A percentile compares a stretch with the other conserved stretches of the same genome.
These are phyloP conservation scores for Chironomus riparius DNA, from an alignment of 2,888 invertebrate genomes.

Conservation along the genomic window DNA sequence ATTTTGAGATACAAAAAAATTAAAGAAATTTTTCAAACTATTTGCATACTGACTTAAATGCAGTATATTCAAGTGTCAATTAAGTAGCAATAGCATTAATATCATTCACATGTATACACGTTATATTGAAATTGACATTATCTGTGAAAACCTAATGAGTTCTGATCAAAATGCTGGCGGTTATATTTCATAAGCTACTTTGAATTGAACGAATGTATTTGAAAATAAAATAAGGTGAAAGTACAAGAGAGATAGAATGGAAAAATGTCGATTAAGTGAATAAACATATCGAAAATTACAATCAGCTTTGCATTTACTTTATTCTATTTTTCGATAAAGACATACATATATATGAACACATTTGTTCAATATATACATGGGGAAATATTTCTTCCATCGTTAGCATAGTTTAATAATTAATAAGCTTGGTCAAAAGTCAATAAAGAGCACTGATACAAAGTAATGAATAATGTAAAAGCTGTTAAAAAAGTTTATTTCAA, in stretches of 20 bases:
- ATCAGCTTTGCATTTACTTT: not conserved
- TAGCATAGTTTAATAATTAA: constrained; percentile 15
- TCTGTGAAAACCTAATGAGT: not conserved
- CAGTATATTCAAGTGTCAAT: not conserved
- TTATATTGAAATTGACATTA: not conserved
- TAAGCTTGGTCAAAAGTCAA: constrained; percentile 17
- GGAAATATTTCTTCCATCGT: not conserved
- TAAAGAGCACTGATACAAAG: not conserved
- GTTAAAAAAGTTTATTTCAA: not conserved
- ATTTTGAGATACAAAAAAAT: too few species aligned
- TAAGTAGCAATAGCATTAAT: not conserved
- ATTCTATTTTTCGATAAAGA: not conserved
- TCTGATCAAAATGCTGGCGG: not conserved
- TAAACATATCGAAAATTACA: constrained; percentile 21
- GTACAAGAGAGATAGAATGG: not conserved
- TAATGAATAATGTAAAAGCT: not conserved
- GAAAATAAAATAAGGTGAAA: not conserved
- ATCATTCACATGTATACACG: not conserved
- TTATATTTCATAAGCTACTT: not conserved
- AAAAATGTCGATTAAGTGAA: constrained; percentile 11
- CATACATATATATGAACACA: not conserved
- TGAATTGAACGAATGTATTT: not conserved
- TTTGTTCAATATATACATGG: not conserved
- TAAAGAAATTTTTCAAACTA: too few species aligned
- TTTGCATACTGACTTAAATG: not conserved